phyloP scores from a whole-genome alignment of 2,888 invertebrate genomes.

The Epinotia demarniana region DNA sequence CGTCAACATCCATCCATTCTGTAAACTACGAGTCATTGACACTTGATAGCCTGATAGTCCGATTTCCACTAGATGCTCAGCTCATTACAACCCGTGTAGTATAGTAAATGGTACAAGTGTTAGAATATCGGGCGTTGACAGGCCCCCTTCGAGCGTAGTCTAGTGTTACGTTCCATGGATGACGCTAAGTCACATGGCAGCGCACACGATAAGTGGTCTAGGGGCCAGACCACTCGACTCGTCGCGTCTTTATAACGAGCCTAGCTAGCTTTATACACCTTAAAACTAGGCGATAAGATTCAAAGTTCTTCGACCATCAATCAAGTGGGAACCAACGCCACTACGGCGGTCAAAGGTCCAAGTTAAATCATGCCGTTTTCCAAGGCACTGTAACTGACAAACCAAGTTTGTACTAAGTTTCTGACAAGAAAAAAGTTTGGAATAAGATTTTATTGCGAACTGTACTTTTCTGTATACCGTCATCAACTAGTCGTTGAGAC shows the following conservation, averaged over 20 bases:
- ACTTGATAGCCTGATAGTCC: no score
- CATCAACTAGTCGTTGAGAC: no score
- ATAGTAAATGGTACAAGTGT: background rate
- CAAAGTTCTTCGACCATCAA: constrained; percentile 8
- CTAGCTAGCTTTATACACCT: background rate
- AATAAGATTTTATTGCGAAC: no score
- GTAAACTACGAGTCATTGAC: no score
- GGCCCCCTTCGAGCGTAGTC: background rate
- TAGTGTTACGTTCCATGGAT: background rate
- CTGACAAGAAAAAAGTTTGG: no score
- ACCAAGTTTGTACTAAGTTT: no score
- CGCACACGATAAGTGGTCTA: constrained; percentile 2
- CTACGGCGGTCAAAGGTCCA: background rate
- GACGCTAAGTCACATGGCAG: background rate
- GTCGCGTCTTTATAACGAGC: background rate
- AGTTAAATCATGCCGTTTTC: background rate
- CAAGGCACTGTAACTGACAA: background rate
- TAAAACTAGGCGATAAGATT: background rate
- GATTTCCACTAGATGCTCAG: background rate
- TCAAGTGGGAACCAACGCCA: background rate
- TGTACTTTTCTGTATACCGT: no score
- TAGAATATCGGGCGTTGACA: background rate
- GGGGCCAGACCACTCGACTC: constrained; percentile 4
- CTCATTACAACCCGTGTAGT: background rate
- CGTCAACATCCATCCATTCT: no score